phyloP scores from a whole-genome alignment of 2,888 invertebrate species.

The Saturnia pavonia region DNA sequence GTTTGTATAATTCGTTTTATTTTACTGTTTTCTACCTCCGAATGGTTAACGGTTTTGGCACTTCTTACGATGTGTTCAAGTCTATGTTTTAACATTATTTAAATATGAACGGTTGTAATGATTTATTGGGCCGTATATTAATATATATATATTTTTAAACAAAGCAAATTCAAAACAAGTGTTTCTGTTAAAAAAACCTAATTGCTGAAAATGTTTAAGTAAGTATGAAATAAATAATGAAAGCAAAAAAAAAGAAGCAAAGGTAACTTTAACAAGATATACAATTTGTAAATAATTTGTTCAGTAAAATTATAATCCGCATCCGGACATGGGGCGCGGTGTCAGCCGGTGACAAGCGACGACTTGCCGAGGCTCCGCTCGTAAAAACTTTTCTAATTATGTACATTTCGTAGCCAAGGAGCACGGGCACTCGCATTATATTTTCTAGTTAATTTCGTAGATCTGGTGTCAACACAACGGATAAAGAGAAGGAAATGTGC shows the following conservation, averaged over 20 bases:
- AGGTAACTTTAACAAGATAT: constrained; percentile 14
- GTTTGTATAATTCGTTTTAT: neutral
- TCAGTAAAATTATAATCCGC: constrained; percentile 69
- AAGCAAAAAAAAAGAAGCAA: constrained; percentile 6
- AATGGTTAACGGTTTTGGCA: neutral
- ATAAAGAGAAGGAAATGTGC: constrained; percentile 2
- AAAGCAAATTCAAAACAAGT: no score
- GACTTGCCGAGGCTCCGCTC: constrained; percentile 66
- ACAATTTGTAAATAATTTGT: constrained; percentile 73
- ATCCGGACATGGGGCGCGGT: constrained; percentile 67
- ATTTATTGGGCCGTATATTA: no score
- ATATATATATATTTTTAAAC: no score
- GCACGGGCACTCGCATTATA: constrained; percentile 65
- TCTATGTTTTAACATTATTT: neutral
- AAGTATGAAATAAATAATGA: neutral
- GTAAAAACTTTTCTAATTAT: constrained; percentile 82
- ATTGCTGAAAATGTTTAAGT: neutral
- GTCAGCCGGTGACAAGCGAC: constrained; percentile 68
- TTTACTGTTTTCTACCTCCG: neutral
- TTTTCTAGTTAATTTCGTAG: constrained; percentile 73
- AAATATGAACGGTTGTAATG: no score
- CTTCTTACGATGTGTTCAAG: neutral
- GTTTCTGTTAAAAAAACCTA: neutral
- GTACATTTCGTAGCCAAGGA: constrained; percentile 78
- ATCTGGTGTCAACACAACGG: constrained; percentile 57